Conservation (phyloP, 2,797 vertebrate genomes). For the Syncerus caffer region DNA sequence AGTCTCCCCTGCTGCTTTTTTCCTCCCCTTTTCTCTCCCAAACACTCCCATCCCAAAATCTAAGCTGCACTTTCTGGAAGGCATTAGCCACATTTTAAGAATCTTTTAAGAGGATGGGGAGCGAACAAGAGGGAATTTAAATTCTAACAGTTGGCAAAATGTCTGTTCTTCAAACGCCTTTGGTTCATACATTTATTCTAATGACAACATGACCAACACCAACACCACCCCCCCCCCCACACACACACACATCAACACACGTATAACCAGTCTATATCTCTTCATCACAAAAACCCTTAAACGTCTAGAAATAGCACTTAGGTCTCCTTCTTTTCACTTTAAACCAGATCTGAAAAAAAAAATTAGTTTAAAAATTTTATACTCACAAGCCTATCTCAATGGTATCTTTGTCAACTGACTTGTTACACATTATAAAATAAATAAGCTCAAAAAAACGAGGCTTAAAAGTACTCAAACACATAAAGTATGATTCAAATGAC, state of each 20-base stretch:
- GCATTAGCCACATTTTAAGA: constrained; percentile 29
- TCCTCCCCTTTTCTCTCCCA: neutral
- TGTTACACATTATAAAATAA: neutral
- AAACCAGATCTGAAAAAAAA: neutral
- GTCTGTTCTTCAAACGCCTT: neutral
- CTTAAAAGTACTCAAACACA: constrained; percentile 8
- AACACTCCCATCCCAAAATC: constrained; percentile 17
- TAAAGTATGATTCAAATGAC: neutral
- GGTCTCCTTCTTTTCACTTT: neutral
- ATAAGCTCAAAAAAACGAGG: neutral
- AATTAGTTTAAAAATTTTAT: neutral
- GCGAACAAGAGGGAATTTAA: neutral
- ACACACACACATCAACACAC: neutral
- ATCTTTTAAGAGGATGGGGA: neutral
- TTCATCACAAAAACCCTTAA: neutral
- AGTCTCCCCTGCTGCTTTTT: constrained; percentile 41
- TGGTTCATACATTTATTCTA: neutral
- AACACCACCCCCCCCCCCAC: neutral
- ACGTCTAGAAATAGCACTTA: neutral
- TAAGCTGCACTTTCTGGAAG: constrained; percentile 58
- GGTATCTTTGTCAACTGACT: constrained; percentile 34
- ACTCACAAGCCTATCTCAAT: neutral
- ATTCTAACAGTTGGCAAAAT: constrained; percentile 40
- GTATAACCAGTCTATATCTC: neutral
- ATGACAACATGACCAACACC: neutral